Percentiles rank a stretch among this genome's conserved stretches.
Conservation (phyloP, 2,113 vertebrate species). For the Rhipidura dahli region DNA sequence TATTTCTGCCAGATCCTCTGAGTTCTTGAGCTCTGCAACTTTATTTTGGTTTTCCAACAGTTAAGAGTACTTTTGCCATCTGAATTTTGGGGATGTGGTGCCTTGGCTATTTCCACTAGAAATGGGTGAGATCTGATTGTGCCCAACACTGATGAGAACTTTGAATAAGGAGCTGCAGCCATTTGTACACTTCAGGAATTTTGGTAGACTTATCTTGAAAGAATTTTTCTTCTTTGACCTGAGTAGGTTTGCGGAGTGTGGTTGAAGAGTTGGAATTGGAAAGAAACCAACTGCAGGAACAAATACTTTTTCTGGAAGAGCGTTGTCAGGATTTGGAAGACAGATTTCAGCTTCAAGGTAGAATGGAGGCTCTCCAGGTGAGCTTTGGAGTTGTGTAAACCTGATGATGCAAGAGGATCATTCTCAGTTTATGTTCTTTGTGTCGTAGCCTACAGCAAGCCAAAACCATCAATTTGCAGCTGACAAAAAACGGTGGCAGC, state of each 20-base stretch:
- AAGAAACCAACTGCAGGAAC: constrained; percentile 90
- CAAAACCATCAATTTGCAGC: neutral
- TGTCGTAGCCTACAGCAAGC: neutral
- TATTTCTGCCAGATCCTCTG: neutral
- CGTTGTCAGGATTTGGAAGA: constrained; percentile 87
- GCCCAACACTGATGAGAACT: neutral
- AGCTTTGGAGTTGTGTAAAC: neutral
- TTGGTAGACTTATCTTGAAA: neutral
- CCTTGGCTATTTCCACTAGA: neutral
- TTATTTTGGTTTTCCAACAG: neutral
- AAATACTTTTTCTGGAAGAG: constrained; percentile 87
- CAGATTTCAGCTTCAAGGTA: constrained; percentile 83
- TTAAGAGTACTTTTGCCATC: neutral
- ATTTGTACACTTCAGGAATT: neutral
- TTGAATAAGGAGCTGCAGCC: neutral
- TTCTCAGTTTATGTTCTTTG: neutral
- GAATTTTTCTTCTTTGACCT: neutral
- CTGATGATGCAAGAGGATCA: neutral
- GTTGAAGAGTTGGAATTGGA: constrained; percentile 90
- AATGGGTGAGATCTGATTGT: neutral
- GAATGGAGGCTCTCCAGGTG: constrained; percentile 87
- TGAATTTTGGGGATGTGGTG: neutral
- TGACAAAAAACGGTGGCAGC: neutral
- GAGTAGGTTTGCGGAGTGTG: constrained; percentile 80
- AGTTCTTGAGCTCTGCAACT: neutral